Conservation (phyloP, 2,113 vertebrate genomes). For the Rhizomys pruinosus region DNA sequence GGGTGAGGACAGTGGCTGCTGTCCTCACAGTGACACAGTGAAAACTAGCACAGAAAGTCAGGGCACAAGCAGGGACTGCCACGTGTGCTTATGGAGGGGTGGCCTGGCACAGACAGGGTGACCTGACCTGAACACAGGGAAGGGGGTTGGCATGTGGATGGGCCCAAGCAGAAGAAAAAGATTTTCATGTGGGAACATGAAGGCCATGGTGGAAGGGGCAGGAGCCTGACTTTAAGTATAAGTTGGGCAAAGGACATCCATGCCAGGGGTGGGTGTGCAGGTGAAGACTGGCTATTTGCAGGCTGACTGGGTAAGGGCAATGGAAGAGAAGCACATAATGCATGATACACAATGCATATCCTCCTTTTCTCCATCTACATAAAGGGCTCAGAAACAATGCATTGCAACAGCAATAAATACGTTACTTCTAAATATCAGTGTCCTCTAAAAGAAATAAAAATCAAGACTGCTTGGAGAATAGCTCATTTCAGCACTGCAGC, state of each 20-base stretch:
- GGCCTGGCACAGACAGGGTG: background rate
- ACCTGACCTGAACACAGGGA: background rate
- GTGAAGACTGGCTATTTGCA: background rate
- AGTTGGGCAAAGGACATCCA: background rate
- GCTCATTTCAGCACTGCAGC: background rate
- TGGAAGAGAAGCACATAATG: background rate
- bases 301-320: background rate
- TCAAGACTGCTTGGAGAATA: background rate
- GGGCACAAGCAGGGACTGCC: background rate
- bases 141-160: background rate
- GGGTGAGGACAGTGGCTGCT: background rate
- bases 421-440: slow-evolving; percentile 4
- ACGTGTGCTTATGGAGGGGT: background rate
- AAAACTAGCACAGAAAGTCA: background rate
- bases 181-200: background rate
- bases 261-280: background rate
- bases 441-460: background rate
- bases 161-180: background rate
- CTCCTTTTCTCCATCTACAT: background rate
- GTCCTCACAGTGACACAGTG: background rate
- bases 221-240: background rate
- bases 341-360: background rate
- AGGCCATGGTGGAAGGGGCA: background rate
- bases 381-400: background rate
- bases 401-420: background rate